Evolutionary conservation across 2,113 vertebrate genomes (phyloP).

Genomic region (Elachura formosa): DNA sequence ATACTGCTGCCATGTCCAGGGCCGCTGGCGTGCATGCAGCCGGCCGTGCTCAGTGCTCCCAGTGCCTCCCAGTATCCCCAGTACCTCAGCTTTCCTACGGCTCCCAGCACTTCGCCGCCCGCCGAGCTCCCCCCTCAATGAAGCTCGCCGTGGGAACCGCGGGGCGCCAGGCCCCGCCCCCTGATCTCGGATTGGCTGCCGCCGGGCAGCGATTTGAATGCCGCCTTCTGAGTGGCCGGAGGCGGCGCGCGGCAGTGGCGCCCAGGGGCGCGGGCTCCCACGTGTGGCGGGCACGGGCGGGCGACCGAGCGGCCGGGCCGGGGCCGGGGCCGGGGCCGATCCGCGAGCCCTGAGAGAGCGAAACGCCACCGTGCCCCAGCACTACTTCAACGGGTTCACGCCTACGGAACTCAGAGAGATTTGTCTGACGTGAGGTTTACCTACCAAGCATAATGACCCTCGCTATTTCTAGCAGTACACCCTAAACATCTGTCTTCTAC

Average conservation of each 20-base stretch:
- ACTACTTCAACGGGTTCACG: neutral
- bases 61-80: neutral
- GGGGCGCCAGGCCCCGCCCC: neutral
- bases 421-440: neutral
- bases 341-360: neutral
- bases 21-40: neutral
- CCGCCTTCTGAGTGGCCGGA: neutral
- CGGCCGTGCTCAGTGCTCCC: neutral
- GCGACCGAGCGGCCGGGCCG: neutral
- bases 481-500: neutral
- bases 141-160: neutral
- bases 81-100: neutral
- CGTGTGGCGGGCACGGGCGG: neutral
- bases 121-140: neutral
- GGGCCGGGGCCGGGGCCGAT: too few species aligned
- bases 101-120: neutral
- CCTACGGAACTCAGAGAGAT: neutral
- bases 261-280: neutral
- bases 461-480: fast-evolving
- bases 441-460: neutral
- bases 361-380: neutral
- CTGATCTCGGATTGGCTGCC: neutral
- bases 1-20: neutral
- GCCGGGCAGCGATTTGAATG: neutral
- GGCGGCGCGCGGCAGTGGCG: neutral